Evolutionary conservation across 2,888 invertebrate species (phyloP).

Genomic region (Toxonevra muliebris): DNA sequence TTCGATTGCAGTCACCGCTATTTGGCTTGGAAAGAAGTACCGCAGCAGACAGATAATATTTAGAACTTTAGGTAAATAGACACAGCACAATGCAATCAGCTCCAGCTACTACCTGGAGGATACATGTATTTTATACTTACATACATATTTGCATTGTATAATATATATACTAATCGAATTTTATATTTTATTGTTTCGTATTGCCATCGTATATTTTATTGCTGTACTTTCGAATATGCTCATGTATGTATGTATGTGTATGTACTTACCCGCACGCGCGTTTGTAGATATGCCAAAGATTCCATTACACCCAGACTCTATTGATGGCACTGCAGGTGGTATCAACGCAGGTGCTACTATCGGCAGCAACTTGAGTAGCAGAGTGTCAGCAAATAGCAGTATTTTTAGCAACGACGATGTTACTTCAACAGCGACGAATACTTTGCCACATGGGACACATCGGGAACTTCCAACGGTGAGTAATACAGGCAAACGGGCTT

Average conservation of each 20-base stretch:
- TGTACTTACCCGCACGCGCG: neutral
- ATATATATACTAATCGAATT: slow-evolving; percentile 20
- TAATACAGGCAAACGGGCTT: neutral
- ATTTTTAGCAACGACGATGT: slow-evolving; percentile 55
- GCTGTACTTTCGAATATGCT: neutral
- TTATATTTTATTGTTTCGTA: slow-evolving; percentile 8
- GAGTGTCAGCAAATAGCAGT: slow-evolving; percentile 31
- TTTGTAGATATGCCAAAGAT: slow-evolving; percentile 77
- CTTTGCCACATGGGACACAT: slow-evolving; percentile 57
- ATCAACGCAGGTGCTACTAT: slow-evolving; percentile 13
- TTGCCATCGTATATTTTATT: neutral
- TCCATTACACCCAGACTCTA: slow-evolving; percentile 78
- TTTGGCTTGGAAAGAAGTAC: slow-evolving; percentile 83
- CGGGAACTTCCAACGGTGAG: slow-evolving; percentile 64
- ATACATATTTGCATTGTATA: neutral
- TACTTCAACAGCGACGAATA: slow-evolving; percentile 61
- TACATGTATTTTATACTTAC: neutral
- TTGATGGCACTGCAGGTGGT: slow-evolving; percentile 35
- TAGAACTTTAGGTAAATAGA: slow-evolving; percentile 80
- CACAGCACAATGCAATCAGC: neutral
- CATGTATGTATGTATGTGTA: neutral
- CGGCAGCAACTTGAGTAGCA: neutral
- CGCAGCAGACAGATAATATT: slow-evolving; percentile 89
- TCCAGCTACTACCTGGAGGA: too few relatives aligned
- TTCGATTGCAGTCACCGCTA: slow-evolving; percentile 85